Conservation (phyloP, 64 coral and sea anemone genomes). For the Dendrophyllia cribrosa region DNA sequence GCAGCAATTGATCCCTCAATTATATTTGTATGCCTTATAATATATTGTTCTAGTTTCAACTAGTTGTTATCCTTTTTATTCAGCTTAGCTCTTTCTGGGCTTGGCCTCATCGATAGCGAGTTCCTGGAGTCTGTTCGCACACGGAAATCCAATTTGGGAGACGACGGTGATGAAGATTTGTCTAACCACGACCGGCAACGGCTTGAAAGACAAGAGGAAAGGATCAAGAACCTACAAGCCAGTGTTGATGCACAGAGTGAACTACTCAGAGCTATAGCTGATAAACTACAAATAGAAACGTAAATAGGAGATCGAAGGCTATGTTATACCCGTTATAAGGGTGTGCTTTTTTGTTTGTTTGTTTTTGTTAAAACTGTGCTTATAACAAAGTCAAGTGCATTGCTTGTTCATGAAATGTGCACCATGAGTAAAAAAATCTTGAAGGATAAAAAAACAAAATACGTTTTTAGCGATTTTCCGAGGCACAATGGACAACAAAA, state of each 20-base stretch:
- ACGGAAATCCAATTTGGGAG: conserved; percentile 2
- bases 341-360: no score
- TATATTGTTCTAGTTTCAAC: not conserved
- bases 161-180: not conserved
- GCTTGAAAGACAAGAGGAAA: conserved; percentile 42
- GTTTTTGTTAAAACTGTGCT: not conserved
- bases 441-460: no score
- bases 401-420: no score
- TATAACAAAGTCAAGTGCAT: no score
- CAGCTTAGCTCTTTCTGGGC: conserved; percentile 43
- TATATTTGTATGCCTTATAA: not conserved
- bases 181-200: not conserved
- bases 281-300: conserved; percentile 27
- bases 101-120: conserved; percentile 13
- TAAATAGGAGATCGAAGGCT: not conserved
- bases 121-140: conserved; percentile 27
- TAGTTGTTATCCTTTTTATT: not conserved
- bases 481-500: no score
- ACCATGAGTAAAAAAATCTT: no score
- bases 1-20: no score
- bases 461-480: no score
- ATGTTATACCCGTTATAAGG: no score
- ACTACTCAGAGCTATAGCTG: conserved; percentile 41
- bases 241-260: conserved; percentile 71
- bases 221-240: conserved; percentile 57